Percentiles rank a stretch among this genome's conserved stretches.
phyloP scores from a whole-genome alignment of 2,113 vertebrate genomes.

The Oceanites oceanicus region DNA sequence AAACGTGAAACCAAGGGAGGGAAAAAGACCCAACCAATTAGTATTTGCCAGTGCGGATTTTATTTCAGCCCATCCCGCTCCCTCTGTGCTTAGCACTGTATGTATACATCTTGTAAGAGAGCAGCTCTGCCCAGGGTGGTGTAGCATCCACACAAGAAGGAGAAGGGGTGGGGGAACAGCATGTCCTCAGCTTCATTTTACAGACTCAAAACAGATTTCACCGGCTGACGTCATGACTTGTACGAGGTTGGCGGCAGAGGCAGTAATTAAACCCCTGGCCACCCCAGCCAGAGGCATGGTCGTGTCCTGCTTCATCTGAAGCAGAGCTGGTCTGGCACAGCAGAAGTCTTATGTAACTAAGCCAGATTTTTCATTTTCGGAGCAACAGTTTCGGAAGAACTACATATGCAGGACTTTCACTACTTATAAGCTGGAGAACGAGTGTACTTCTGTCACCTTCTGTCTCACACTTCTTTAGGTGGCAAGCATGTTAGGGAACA shows the following conservation, averaged over 20 bases:
- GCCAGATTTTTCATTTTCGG: background rate
- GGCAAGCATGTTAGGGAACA: background rate
- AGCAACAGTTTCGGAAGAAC: background rate
- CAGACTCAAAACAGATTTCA: background rate
- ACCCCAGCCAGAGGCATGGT: background rate
- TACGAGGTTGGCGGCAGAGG: background rate
- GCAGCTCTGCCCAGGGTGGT: background rate
- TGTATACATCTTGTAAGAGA: rapidly evolving
- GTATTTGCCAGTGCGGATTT: background rate
- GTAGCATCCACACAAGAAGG: background rate
- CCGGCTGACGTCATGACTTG: background rate
- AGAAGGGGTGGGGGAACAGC: background rate
- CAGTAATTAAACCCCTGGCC: background rate
- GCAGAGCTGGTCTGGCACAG: background rate
- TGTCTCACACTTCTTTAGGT: background rate
- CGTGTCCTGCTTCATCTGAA: background rate
- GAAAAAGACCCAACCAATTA: background rate
- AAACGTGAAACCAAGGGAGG: background rate
- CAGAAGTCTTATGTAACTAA: background rate
- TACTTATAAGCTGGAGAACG: background rate
- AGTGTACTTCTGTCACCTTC: rapidly evolving
- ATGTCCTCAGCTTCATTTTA: background rate
- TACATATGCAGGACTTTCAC: background rate
- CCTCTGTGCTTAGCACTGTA: background rate
- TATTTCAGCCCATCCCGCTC: background rate